Conservation (phyloP, 2,113 vertebrate species). For the Cynoglossus semilaevis region DNA sequence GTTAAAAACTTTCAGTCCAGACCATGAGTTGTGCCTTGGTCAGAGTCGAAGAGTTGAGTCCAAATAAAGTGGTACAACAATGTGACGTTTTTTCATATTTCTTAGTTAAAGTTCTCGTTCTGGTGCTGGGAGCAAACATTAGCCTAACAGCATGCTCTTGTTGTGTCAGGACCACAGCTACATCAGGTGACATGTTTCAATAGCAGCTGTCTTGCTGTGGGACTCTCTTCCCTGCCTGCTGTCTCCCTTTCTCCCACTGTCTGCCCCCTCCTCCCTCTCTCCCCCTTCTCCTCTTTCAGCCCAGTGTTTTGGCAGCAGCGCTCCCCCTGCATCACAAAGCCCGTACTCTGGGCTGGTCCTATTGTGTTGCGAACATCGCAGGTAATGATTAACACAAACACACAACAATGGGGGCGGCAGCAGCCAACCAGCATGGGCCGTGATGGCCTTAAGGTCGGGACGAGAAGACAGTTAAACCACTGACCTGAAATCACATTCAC, state of each 20-base stretch:
- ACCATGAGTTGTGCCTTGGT: no score
- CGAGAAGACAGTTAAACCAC: background rate
- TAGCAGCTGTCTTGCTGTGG: constrained; percentile 28
- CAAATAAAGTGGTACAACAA: no score
- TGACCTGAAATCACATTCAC: background rate
- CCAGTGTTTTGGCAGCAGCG: constrained; percentile 67
- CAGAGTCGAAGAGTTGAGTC: no score
- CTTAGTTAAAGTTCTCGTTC: background rate
- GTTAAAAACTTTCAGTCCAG: no score
- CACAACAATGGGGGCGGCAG: constrained; percentile 64
- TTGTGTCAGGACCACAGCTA: constrained; percentile 9
- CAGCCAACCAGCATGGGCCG: constrained; percentile 41
- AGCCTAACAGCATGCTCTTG: constrained; percentile 12
- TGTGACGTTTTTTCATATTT: no score
- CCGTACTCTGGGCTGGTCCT: constrained; percentile 44
- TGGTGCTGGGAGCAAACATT: background rate
- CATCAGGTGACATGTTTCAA: constrained; percentile 28
- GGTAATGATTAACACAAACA: constrained; percentile 80
- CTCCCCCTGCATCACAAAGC: constrained; percentile 72
- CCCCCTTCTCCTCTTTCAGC: constrained; percentile 38
- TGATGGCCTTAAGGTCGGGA: constrained; percentile 21
- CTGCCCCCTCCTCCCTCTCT: background rate
- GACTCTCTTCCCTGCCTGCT: constrained; percentile 22
- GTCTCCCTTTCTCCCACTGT: background rate
- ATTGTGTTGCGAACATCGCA: constrained; percentile 65